These are phyloP conservation scores for Tiaroga cobitis DNA, from an alignment of 2,797 vertebrate genomes.

Conservation along the genomic window DNA sequence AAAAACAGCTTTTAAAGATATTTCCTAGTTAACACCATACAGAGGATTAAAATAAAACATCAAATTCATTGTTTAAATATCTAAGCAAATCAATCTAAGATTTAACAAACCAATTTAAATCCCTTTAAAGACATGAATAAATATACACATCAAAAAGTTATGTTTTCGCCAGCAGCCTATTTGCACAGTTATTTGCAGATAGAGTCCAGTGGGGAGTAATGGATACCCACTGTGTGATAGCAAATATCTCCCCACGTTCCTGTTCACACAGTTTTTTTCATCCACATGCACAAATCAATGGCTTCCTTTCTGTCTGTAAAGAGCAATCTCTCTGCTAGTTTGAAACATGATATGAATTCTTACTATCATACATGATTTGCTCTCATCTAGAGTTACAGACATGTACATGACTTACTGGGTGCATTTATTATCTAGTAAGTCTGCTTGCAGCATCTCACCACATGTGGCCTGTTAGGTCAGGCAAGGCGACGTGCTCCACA, in stretches of 20 bases:
- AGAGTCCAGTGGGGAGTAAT: conserved; percentile 22
- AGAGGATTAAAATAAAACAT: not conserved
- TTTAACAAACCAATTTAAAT: conserved; percentile 15
- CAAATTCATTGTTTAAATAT: not conserved
- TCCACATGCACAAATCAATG: conserved; percentile 45
- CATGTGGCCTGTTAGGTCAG: conserved; percentile 44
- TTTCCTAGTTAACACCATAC: not conserved
- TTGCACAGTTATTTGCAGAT: conserved; percentile 26
- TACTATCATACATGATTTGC: conserved; percentile 16
- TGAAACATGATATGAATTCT: conserved; percentile 21
- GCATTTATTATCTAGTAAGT: conserved; percentile 35
- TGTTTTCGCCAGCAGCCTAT: conserved; percentile 7
- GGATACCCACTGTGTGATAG: conserved; percentile 19
- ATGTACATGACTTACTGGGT: conserved; percentile 5
- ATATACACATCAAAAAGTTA: conserved; percentile 23
- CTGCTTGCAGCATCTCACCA: conserved; percentile 33
- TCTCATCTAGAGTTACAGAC: conserved; percentile 17
- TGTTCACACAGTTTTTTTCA: conserved; percentile 42
- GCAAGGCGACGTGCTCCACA: conserved; percentile 36
- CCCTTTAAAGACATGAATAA: conserved; percentile 16
- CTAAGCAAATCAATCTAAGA: conserved; percentile 15
- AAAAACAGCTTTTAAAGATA: not conserved
- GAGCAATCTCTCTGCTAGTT: not conserved
- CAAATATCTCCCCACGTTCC: conserved; percentile 19
- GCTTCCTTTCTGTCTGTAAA: conserved; percentile 37